A percentile compares a stretch with the other conserved stretches of the same genome.
Conservation (phyloP, 92 coral and sea anemone species). For the Metridium senile region DNA sequence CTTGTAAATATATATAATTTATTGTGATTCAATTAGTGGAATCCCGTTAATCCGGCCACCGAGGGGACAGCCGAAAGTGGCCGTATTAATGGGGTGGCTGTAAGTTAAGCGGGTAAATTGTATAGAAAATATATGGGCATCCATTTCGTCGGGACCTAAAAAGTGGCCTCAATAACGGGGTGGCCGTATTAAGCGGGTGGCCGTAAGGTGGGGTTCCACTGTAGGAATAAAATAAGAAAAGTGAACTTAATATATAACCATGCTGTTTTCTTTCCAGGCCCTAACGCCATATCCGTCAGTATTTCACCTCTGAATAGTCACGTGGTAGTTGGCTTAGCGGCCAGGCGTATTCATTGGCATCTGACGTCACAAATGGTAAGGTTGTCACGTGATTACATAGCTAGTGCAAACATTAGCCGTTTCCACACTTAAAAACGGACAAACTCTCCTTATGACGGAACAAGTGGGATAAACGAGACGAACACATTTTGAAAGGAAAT, state of each 20-base stretch:
- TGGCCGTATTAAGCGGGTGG: too few species aligned
- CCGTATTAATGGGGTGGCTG: background rate
- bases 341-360: constrained; percentile 83
- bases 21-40: background rate
- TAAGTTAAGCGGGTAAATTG: too few species aligned
- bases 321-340: constrained; percentile 92
- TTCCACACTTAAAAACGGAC: background rate
- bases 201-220: too few species aligned
- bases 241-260: background rate
- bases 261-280: constrained; percentile 42
- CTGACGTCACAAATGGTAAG: constrained; percentile 75
- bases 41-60: background rate
- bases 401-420: background rate
- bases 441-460: too few species aligned
- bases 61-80: background rate
- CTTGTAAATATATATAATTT: too few species aligned
- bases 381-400: background rate
- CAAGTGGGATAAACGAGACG: too few species aligned
- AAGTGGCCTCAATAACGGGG: too few species aligned
- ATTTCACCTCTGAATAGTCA: constrained; percentile 77
- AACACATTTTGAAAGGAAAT: too few species aligned
- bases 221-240: too few species aligned
- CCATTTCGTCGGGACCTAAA: too few species aligned
- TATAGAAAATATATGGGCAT: too few species aligned
- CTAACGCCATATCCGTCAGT: constrained; percentile 86